Evolutionary conservation across 2,888 invertebrate genomes (phyloP).

Genomic region (Leptinotarsa peninsularis): DNA sequence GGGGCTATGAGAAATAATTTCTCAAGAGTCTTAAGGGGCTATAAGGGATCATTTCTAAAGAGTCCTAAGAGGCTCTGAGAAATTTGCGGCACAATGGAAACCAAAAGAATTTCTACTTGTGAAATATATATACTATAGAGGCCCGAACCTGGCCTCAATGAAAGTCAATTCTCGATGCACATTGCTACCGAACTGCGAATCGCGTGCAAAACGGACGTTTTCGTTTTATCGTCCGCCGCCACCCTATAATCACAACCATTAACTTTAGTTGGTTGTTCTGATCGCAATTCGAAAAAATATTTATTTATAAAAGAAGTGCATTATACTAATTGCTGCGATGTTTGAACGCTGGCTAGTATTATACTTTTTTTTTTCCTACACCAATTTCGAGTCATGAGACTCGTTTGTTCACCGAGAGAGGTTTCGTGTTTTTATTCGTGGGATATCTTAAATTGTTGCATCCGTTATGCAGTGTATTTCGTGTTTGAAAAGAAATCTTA

Average conservation of each 20-base stretch:
- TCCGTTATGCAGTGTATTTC: no score
- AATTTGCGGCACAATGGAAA: no score
- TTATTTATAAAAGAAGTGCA: conserved; percentile 37
- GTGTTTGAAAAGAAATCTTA: no score
- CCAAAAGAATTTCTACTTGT: no score
- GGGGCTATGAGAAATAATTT: no score
- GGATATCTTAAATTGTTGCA: not conserved
- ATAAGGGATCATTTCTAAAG: no score
- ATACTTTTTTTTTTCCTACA: not conserved
- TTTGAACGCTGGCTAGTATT: conserved; percentile 9
- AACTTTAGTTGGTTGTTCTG: conserved; percentile 46
- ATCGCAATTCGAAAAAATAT: conserved; percentile 51
- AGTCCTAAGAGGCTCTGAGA: no score
- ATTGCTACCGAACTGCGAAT: conserved; percentile 55
- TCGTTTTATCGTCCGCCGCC: conserved; percentile 51
- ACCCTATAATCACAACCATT: conserved; percentile 55
- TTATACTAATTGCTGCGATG: conserved; percentile 31
- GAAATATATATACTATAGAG: no score
- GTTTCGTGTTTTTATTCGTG: not conserved
- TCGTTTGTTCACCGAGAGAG: not conserved
- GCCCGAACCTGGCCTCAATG: not conserved
- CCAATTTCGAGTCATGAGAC: not conserved
- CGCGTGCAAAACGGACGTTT: conserved; percentile 52
- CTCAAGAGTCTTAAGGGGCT: no score
- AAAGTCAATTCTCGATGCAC: conserved; percentile 47